Base-by-base conservation (phyloP, 2,113 vertebrate genomes). In the Eulacestoma nigropectus region DNA sequence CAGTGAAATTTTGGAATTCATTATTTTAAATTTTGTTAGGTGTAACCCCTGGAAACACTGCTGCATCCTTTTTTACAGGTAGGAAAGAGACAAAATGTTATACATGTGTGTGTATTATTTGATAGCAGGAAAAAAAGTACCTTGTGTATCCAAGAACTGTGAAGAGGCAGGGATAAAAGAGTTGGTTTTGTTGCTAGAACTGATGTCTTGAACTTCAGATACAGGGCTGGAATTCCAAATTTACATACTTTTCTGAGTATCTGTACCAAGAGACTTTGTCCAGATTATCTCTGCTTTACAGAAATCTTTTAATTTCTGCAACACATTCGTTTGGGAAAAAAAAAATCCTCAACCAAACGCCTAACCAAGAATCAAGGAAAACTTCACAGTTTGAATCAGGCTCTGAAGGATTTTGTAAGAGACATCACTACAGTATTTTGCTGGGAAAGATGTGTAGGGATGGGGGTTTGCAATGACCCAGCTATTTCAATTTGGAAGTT, bases 231-330 rank as follows among this genome's bases (percentile, higher is more conserved):
- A 83, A 80, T 86, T 85, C 42, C 22, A 83, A 63, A 90, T 87
- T 73, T 63, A 26, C 30, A 83, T 65, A 59, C 47, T 37, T 83
- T 88, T 80, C 16, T 2, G 23, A 65, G 37, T 49, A 16, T 47
- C 62, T 56, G 44, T 22, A 75, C 52, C 79, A 35, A 78, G 60
- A 41, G 47, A 59, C 41, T 80, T 84, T 4, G 5, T 56, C 67
- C 67, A 77, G 44, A 82, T 93, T 84, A 87, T 88, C 90, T 90
- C 50, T 57, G 37, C 69, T 94, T 94, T 81, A 47, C 79, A 90
- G 68, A 88, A 92, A 86, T 63, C 13, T 70, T 96, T 85, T 84
- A 6, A 84, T 90, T 93, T 90, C 68, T 91, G 37, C 5, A 7
- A 25, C 46, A 46, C 5, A 4, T 77, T 60, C 13, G 2, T 86